A percentile compares a stretch with the other conserved stretches of the same genome.
These are phyloP conservation scores for Ormyrus thymus DNA, from an alignment of 2,888 invertebrate species.

Conservation along the genomic window DNA sequence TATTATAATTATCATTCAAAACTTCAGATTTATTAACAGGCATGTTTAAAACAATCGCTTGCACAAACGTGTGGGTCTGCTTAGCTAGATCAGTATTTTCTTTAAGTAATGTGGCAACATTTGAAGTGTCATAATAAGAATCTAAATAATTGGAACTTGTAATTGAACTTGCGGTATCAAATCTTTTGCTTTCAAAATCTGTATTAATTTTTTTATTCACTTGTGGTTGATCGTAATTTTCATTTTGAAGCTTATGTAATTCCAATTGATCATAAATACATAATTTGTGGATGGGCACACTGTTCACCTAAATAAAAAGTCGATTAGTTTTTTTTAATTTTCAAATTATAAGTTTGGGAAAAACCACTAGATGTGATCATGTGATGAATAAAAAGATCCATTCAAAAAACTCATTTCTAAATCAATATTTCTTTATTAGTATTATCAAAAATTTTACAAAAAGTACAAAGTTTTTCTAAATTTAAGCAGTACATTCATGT, in stretches of 20 bases:
- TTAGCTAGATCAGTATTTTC: constrained; percentile 36
- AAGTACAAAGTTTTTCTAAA: constrained; percentile 17
- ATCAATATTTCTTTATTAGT: constrained; percentile 34
- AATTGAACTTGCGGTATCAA: constrained; percentile 6
- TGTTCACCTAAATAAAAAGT: constrained; percentile 22
- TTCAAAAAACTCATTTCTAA: background rate
- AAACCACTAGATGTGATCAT: constrained; percentile 61
- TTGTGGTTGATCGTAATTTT: no score
- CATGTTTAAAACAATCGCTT: constrained; percentile 42
- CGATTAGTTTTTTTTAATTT: constrained; percentile 4
- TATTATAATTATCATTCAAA: background rate
- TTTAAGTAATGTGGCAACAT: constrained; percentile 33
- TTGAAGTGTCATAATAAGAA: constrained; percentile 12
- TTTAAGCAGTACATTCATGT: constrained; percentile 1
- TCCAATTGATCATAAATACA: constrained; percentile 36
- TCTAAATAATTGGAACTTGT: constrained; percentile 1
- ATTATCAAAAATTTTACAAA: constrained; percentile 28
- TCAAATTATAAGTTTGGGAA: constrained; percentile 58
- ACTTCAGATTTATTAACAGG: constrained; percentile 2
- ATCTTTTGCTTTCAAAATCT: no score
- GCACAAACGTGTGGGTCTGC: constrained; percentile 42
- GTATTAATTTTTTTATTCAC: no score
- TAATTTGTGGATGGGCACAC: constrained; percentile 34
- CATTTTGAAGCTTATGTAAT: background rate
- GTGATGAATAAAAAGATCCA: background rate